These are phyloP conservation scores for Heliconius erato DNA, from an alignment of 2,888 invertebrate species.

Conservation along the genomic window DNA sequence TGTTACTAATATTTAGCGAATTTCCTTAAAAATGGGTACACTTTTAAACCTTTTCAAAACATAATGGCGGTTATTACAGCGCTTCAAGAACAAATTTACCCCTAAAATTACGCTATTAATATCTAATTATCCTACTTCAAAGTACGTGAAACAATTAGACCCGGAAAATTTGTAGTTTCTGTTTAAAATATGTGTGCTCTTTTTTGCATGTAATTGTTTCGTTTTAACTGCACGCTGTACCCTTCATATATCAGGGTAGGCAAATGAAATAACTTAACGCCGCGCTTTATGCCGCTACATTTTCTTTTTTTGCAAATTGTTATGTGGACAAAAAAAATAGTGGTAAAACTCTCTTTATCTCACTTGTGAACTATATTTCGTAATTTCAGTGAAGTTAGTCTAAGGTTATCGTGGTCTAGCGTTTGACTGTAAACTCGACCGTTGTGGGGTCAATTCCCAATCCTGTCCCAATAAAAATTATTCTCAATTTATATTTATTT, in stretches of 20 bases:
- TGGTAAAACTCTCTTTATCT: too few species aligned
- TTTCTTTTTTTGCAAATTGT: too few species aligned
- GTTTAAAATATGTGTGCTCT: background rate
- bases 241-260: background rate
- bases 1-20: slow-evolving; percentile 1
- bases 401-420: background rate
- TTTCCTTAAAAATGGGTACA: background rate
- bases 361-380: too few species aligned
- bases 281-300: too few species aligned
- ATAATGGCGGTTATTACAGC: slow-evolving; percentile 23
- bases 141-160: slow-evolving; percentile 20
- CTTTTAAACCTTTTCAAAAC: slow-evolving; percentile 5
- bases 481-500: background rate
- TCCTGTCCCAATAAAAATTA: background rate
- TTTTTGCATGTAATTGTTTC: background rate
- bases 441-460: background rate
- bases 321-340: too few species aligned
- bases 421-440: background rate
- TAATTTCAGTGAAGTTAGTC: background rate
- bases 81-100: slow-evolving; percentile 31
- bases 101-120: slow-evolving; percentile 40
- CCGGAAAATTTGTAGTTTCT: background rate
- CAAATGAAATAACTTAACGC: background rate
- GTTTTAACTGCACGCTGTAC: background rate
- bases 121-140: slow-evolving; percentile 30